Evolutionary conservation across 2,113 vertebrate genomes (phyloP), one percentile per base, ranked within the genome.

Genomic region (Phalacrocorax brasilianus): DNA sequence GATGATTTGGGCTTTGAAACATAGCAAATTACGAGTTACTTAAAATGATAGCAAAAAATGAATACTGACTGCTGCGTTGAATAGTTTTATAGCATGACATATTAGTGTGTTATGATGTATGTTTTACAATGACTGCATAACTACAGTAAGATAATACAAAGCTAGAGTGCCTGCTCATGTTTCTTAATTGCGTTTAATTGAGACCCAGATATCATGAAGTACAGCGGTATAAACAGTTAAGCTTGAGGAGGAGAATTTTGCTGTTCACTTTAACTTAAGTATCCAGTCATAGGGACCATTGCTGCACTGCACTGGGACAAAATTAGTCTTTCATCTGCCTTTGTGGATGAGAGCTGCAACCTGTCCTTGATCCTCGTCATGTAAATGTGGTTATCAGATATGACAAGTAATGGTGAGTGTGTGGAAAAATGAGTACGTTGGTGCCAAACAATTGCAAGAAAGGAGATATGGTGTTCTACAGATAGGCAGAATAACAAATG

Each of bases 1-100:
- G 93, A 84, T 95, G 79, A 66, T 94, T 80, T 92, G 81, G 75
- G 55, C 38, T 84, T 90, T 73, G 80, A 94, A 90, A 90, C 4
- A 58, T 19, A 92, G 53, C 27, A 71, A 81, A 65, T 83, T 38
- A 28, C 14, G 40, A 47, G 27, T 73, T 89, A 56, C 35, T 75
- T 88, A 73, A 65, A 72, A 24, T 32, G 49, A 6, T 65, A 45
- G 21, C 35, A 84, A 81, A 86, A 62, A 71, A 40, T 63, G 22
- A 81, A 49, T 84, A 13, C 27, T 56, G 68, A 38, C 24, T 88
- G 52, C 75, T 91, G n/a, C 66, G 53, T 44, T 49, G 45, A 58
- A 14, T 86, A 33, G 28, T 49, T 93, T 47, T 45, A 9, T 74
- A 79, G 6, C 20, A 8, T 86, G 56, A 78, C 4, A 8, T 66